Evolutionary conservation across 2,113 vertebrate genomes (phyloP), one percentile per base, ranked within the genome.

Genomic region (Corvus moneduloides): DNA sequence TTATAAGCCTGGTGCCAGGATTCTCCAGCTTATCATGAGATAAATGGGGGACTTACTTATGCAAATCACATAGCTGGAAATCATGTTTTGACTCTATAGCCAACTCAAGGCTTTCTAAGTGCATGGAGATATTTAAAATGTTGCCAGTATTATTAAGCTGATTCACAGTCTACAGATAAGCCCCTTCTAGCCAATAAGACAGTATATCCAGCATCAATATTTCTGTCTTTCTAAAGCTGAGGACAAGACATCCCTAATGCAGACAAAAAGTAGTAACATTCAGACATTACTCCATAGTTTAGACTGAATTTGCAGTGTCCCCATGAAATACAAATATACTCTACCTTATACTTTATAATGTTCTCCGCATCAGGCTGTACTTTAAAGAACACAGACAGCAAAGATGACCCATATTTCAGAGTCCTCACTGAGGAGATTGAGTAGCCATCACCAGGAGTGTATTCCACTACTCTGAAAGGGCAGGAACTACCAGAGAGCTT

Each of bases 201-300:
- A 71, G 46, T 59, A 67, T 89, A 84, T 71, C 64, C 73, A 90
- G 63, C 30, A 86, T 78, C 43, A 71, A 33, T 84, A 93, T 75
- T 93, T 93, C 80, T 92, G 24, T 75, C 76, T 94, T 91, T 93
- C 72, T 64, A 67, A 90, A 87, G 46, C 44, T 68, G 80, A 89
- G 35, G 91, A 92, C 64, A 92, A 90, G 68, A 75, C 48, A 81
- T 16, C 24, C 24, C 39, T 52, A 52, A 63, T 30, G 44, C 33
- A 84, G 68, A 64, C 89, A 92, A 93, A 93, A 87, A 68, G 21
- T 56, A 68, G 11, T 59, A 84, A 37, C 61, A 61, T 72, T 93
- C 80, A 93, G 91, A 89, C 84, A 81, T 94, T 94, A 44, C 64
- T 92, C 84, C 61, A 67, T 24, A 77, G 56, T 73, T 89, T 90